Percentiles rank a stretch among this genome's conserved stretches.
phyloP scores from a whole-genome alignment of 2,797 vertebrate genomes.

The Dipus sagitta region DNA sequence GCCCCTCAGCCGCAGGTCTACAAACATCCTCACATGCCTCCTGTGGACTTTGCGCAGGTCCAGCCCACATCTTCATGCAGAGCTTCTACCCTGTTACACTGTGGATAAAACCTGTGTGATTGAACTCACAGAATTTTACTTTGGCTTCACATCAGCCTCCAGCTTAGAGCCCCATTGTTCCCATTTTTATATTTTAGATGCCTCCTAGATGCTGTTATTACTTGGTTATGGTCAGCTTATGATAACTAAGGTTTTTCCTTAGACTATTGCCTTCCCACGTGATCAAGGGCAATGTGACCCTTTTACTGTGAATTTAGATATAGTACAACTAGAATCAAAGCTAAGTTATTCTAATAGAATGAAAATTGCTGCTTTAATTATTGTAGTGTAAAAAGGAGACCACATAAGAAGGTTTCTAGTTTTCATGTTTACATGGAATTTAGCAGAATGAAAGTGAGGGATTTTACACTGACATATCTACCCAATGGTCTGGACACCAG shows the following conservation, averaged over 20 bases:
- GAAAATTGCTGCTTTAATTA: conserved; percentile 20
- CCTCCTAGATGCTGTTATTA: background rate
- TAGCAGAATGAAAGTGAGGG: conserved; percentile 21
- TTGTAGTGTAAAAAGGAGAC: background rate
- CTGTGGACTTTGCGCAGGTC: background rate
- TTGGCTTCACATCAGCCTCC: background rate
- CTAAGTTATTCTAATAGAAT: conserved; percentile 43
- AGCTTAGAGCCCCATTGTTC: background rate
- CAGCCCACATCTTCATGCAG: no score
- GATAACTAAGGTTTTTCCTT: conserved; percentile 2
- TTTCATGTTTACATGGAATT: conserved; percentile 3
- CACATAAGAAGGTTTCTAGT: background rate
- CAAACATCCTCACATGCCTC: background rate
- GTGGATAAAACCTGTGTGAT: background rate
- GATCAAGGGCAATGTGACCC: background rate
- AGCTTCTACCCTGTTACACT: background rate
- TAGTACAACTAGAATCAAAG: conserved; percentile 27
- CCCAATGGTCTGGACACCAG: background rate
- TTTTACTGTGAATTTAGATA: conserved; percentile 32
- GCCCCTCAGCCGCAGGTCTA: background rate
- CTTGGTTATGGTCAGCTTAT: background rate
- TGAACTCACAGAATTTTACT: background rate
- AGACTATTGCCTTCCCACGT: background rate
- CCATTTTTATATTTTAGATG: background rate
- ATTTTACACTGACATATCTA: background rate